A percentile compares a stretch with the other conserved stretches of the same genome.
These are phyloP conservation scores for Melanotaenia duboulayi DNA, from an alignment of 2,113 vertebrate genomes.

Conservation along the genomic window DNA sequence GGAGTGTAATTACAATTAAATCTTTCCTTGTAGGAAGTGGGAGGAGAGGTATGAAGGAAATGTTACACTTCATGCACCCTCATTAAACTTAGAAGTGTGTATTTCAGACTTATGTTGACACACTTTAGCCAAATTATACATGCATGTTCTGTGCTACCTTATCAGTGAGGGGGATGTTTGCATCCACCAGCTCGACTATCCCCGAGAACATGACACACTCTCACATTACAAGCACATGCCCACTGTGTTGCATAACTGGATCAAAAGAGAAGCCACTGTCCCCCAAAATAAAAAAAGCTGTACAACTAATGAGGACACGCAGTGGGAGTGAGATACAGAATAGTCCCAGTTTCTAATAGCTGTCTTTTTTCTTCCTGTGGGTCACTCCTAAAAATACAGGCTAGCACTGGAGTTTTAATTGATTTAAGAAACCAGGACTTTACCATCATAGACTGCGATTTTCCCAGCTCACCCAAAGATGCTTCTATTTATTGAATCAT, in stretches of 20 bases:
- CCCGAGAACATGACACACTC: constrained; percentile 55
- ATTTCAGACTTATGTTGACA: constrained; percentile 8
- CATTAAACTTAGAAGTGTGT: constrained; percentile 25
- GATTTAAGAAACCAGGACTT: constrained; percentile 40
- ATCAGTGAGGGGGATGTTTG: constrained; percentile 7
- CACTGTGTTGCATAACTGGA: constrained; percentile 75
- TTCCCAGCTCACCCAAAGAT: neutral
- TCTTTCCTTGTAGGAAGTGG: constrained; percentile 58
- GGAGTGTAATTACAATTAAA: constrained; percentile 54
- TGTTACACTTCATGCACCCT: constrained; percentile 23
- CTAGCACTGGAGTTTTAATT: constrained; percentile 36
- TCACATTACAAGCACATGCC: constrained; percentile 73
- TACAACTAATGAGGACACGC: constrained; percentile 76
- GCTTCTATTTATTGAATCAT: constrained; percentile 20
- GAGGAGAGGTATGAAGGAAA: constrained; percentile 57
- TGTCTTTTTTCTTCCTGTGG: constrained; percentile 65
- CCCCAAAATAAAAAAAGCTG: constrained; percentile 71
- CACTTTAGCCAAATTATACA: constrained; percentile 18
- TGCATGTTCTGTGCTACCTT: constrained; percentile 23
- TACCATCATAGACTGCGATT: constrained; percentile 1
- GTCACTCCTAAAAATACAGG: constrained; percentile 70
- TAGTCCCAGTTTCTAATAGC: constrained; percentile 78
- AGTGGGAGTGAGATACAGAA: constrained; percentile 69
- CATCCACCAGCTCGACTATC: constrained; percentile 43
- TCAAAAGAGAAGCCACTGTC: constrained; percentile 70